Evolutionary conservation across 2,113 vertebrate species (phyloP).

Genomic region (Odontophorus gujanensis): DNA sequence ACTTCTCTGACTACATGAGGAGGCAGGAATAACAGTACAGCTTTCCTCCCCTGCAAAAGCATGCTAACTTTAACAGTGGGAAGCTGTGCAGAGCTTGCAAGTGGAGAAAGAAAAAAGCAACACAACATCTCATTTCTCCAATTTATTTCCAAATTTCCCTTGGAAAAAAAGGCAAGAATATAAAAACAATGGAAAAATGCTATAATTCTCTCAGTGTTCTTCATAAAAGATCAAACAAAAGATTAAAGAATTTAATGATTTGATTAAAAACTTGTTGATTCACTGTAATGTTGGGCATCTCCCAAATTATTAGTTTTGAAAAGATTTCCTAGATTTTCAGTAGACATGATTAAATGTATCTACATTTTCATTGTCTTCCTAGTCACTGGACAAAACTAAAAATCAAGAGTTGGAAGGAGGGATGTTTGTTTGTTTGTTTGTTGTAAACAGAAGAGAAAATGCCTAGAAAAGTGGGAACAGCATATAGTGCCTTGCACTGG

Average conservation of each 20-base stretch:
- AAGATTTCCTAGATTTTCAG: not conserved
- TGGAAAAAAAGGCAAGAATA: not conserved
- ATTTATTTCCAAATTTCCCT: not conserved
- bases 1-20: not conserved
- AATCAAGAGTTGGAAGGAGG: not conserved
- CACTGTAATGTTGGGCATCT: not conserved
- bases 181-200: not conserved
- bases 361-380: not conserved
- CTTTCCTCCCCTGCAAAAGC: not conserved
- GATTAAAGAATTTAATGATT: not conserved
- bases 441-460: not conserved
- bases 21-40: not conserved
- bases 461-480: not conserved
- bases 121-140: not conserved
- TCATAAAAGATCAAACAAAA: not conserved
- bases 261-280: not conserved
- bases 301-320: not conserved
- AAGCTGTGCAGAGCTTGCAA: not conserved
- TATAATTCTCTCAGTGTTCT: not conserved
- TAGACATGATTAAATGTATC: not conserved
- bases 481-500: not conserved
- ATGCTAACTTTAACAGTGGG: not conserved
- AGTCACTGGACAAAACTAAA: not conserved
- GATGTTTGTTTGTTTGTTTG: not conserved
- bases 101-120: not conserved